These are phyloP conservation scores for Abramis brama DNA, from an alignment of 2,113 vertebrate species.

Conservation along the genomic window DNA sequence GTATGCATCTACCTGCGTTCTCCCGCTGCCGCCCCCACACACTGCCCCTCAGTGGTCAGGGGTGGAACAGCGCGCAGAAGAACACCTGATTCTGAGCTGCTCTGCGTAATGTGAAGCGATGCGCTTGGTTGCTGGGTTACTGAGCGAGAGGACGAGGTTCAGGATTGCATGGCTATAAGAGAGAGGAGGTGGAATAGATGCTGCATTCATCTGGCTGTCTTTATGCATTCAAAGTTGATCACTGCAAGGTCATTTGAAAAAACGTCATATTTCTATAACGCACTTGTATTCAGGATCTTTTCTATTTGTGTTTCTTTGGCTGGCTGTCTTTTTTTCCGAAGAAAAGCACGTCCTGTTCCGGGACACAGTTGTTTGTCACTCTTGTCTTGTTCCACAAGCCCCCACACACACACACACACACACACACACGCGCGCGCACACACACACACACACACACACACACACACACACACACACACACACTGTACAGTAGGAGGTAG, in stretches of 20 bases:
- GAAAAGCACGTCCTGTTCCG: neutral
- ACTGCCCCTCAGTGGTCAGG: conserved; percentile 11
- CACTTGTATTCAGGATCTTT: conserved; percentile 10
- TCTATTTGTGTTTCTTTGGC: neutral
- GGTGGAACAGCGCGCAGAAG: neutral
- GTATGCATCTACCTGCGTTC: neutral
- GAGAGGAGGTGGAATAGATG: conserved; percentile 27
- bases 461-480: conserved; percentile 53
- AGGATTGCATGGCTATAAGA: neutral
- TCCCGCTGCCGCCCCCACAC: neutral
- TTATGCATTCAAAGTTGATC: conserved; percentile 32
- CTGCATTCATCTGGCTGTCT: conserved; percentile 13
- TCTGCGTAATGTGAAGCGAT: neutral
- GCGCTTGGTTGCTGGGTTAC: conserved; percentile 33
- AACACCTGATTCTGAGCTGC: neutral
- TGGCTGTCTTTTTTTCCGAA: neutral
- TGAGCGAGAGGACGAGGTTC: neutral
- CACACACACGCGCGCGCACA: conserved; percentile 39
- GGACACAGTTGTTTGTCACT: neutral
- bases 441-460: conserved; percentile 32
- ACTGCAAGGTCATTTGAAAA: conserved; percentile 38
- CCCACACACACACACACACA: conserved; percentile 45
- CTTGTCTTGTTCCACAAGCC: conserved; percentile 38
- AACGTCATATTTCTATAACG: conserved; percentile 7
- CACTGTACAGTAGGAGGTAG: conserved; percentile 49